Base-by-base conservation (phyloP, 2,888 invertebrate species). In the Acheta domesticus region DNA sequence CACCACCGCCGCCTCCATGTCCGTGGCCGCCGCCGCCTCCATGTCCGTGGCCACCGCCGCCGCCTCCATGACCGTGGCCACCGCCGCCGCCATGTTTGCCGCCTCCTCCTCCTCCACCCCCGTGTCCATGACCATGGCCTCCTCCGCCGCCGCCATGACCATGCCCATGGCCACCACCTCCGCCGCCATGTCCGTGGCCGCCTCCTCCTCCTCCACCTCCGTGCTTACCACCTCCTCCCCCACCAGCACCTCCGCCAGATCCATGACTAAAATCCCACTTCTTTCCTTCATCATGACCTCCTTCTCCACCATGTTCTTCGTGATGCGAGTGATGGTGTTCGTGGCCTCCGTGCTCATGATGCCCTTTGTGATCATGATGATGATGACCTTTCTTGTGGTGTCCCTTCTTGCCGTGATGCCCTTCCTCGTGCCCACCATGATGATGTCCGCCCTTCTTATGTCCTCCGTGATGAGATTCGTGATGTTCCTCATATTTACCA, bases 401-500 rank as follows among this genome's bases (percentile, higher is more conserved):
- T 0, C 89, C 89, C 78, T 89, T 87, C 76, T 92, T 90, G 0
- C 91, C 92, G 83, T 91, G 89, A 36, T 88, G 85, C 77, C 87
- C 88, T 48, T 89, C 87, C 76, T 90, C 86, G 82, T 90, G 87
- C 0, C 85, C 89, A 1, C 88, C 87, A 14, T 91, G 86, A 77
- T 88, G 86, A 78, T 90, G 88, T 1, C 89, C 84, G 19, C 80
- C 81, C 77, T 84, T 82, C 78, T 83, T 83, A 80, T 83, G 82
- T 77, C 84, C 83, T 3, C 84, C 89, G 84, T 90, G 89, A 81
- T 88, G 85, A 80, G 85, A 85, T 75, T 88, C 86, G 80, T 90
- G 88, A 74, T 91, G 90, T 36, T 89, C 86, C 82, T 90, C 88
- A 84, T 87, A 90, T 0, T 89, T 92, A 1, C 92, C 92, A 80